Evolutionary conservation across 2,113 vertebrate species (phyloP), one percentile per base, ranked within the genome.

Genomic region (Todiramphus saurophagus): DNA sequence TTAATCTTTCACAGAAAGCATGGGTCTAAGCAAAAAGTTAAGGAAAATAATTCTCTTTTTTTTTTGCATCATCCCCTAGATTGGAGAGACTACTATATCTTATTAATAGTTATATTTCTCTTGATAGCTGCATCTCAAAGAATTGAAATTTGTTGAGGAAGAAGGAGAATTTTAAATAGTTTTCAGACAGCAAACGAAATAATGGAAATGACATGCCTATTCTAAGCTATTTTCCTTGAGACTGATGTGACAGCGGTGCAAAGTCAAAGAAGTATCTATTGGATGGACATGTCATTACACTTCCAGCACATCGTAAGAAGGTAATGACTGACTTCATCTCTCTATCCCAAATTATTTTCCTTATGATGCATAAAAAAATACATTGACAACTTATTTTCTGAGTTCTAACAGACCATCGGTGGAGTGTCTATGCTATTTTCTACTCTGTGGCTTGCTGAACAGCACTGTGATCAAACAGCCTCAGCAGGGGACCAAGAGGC

Each of bases 251-350:
- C 97, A 98, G 83, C 95, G 96, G 66, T 96, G 87, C 93, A 98
- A 98, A 64, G 94, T 98, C 43, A 98, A 97, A 93, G 97, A 98
- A 51, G 94, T 89, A 55, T 97, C 97, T 14, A 41, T 83, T n/a
- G 96, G 96, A 89, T 98, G 96, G 60, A 97, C 78, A 28, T 59
- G 87, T 75, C 97, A 98, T 74, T 39, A 96, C 89, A 19, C 97
- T 98, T 78, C 97, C 95, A 41, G 93, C 97, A 59, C 98, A 98
- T 46, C 39, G 51, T 83, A 98, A 98, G 90, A 98, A 98, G 94
- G 97, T 98, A 97, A 96, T 2, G 0, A 77, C 10, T 16, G 44
- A 70, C 86, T 86, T 90, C 2, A 80, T 33, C 12, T 69, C 33
- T 67, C 50, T 87, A 7, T 59, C 64, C 39, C 60, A 63, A 74